A percentile compares a stretch with the other conserved stretches of the same genome.
Conservation (phyloP, 2,113 vertebrate genomes). For the Labrus mixtus region DNA sequence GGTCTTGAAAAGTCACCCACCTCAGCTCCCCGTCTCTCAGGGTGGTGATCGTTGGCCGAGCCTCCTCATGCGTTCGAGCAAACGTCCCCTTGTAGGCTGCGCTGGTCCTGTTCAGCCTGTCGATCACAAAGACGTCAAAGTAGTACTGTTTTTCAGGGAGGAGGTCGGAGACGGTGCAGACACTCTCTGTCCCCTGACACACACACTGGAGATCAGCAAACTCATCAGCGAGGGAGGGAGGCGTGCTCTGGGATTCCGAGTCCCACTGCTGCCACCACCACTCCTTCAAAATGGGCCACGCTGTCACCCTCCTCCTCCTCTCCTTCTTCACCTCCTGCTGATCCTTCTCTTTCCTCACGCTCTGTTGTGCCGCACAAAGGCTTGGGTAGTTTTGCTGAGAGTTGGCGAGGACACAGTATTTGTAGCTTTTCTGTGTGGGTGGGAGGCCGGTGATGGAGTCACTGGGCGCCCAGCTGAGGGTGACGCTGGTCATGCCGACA, state of each 20-base stretch:
- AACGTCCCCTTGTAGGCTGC: constrained; percentile 85
- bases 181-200: constrained; percentile 86
- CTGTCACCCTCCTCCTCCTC: constrained; percentile 55
- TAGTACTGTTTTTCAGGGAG: constrained; percentile 88
- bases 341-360: constrained; percentile 51
- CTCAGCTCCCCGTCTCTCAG: constrained; percentile 88
- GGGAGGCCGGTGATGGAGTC: constrained; percentile 76
- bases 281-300: constrained; percentile 77
- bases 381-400: constrained; percentile 88
- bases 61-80: constrained; percentile 87
- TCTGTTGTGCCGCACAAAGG: constrained; percentile 85
- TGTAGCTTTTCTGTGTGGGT: constrained; percentile 72
- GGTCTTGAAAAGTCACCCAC: constrained; percentile 81
- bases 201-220: constrained; percentile 80
- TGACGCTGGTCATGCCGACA: constrained; percentile 88
- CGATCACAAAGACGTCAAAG: constrained; percentile 89
- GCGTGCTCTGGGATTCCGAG: constrained; percentile 40
- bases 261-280: constrained; percentile 85
- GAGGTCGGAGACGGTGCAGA: constrained; percentile 87
- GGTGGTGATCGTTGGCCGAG: constrained; percentile 74
- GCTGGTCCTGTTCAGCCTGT: constrained; percentile 86
- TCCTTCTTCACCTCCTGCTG: constrained; percentile 64
- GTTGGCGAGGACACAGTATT: constrained; percentile 91
- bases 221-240: constrained; percentile 45
- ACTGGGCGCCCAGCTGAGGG: constrained; percentile 89